phyloP scores from a whole-genome alignment of 2,113 vertebrate genomes.

The Megaceryle torquata region DNA sequence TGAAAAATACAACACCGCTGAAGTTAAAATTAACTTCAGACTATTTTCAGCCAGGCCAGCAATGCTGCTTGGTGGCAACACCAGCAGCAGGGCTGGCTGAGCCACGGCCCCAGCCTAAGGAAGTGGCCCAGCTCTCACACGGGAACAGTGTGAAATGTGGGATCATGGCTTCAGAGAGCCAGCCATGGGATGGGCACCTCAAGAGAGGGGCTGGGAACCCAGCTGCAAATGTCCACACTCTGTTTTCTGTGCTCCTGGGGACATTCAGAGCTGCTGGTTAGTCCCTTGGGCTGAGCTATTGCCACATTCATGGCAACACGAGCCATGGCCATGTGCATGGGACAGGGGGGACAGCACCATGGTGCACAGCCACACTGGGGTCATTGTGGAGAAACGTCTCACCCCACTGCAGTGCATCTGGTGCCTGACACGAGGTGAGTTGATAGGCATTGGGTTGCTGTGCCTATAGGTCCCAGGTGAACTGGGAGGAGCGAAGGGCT shows the following conservation, averaged over 20 bases:
- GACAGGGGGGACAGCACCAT: accelerated
- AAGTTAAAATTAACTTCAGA: slow-evolving; percentile 11
- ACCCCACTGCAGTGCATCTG: background rate
- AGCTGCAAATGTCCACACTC: background rate
- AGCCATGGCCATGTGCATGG: accelerated
- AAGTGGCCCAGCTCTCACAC: background rate
- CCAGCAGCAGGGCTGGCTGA: background rate
- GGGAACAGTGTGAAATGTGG: background rate
- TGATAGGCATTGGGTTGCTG: accelerated
- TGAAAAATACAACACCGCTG: background rate
- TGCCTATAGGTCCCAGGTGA: background rate
- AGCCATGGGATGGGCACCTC: too few species aligned
- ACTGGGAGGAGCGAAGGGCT: background rate
- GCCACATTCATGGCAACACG: accelerated
- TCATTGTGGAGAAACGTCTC: accelerated
- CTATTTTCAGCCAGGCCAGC: background rate
- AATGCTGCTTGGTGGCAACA: background rate
- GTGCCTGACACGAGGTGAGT: background rate
- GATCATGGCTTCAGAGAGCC: background rate
- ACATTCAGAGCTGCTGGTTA: background rate
- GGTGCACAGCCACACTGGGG: too few species aligned
- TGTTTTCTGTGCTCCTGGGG: background rate
- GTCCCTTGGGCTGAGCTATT: background rate
- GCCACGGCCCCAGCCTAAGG: accelerated
- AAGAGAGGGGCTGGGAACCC: background rate